Percentiles rank a stretch among this genome's conserved stretches.
Evolutionary conservation across 2,888 invertebrate genomes (phyloP).

Genomic region (Thymelicus sylvestris): DNA sequence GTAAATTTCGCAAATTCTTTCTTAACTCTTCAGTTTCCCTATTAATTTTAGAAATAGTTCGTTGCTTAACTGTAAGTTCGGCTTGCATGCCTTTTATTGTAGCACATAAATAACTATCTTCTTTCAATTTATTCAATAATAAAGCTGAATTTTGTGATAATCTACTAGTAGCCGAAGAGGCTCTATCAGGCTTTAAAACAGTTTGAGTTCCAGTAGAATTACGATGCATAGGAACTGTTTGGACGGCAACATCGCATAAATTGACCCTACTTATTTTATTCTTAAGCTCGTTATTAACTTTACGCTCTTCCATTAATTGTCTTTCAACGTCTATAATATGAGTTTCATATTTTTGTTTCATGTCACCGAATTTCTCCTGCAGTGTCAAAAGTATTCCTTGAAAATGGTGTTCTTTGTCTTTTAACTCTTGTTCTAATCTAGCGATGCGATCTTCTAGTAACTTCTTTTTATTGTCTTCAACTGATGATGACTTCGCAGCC

Average conservation of each 20-base stretch:
- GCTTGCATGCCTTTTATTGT: slow-evolving; percentile 91
- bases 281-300: slow-evolving; percentile 79
- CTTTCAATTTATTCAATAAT: slow-evolving; percentile 83
- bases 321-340: slow-evolving; percentile 91
- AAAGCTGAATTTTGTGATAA: slow-evolving; percentile 82
- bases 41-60: slow-evolving; percentile 88
- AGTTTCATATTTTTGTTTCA: slow-evolving; percentile 90
- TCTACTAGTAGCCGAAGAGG: slow-evolving; percentile 79
- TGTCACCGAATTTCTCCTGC: slow-evolving; percentile 90
- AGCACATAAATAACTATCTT: slow-evolving; percentile 91
- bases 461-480: slow-evolving; percentile 85
- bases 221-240: slow-evolving; percentile 70
- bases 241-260: slow-evolving; percentile 68
- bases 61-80: slow-evolving; percentile 90
- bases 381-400: slow-evolving; percentile 89
- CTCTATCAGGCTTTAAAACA: slow-evolving; percentile 66
- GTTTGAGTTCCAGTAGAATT: slow-evolving; percentile 68
- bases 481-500: slow-evolving; percentile 82
- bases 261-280: slow-evolving; percentile 78
- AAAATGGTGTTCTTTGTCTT: slow-evolving; percentile 88
- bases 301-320: slow-evolving; percentile 82
- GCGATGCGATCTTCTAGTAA: slow-evolving; percentile 89
- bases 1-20: slow-evolving; percentile 90
- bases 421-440: slow-evolving; percentile 88
- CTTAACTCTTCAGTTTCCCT: slow-evolving; percentile 91